Conservation (phyloP, 1,140 invertebrate species). For the Bombus superbus region DNA sequence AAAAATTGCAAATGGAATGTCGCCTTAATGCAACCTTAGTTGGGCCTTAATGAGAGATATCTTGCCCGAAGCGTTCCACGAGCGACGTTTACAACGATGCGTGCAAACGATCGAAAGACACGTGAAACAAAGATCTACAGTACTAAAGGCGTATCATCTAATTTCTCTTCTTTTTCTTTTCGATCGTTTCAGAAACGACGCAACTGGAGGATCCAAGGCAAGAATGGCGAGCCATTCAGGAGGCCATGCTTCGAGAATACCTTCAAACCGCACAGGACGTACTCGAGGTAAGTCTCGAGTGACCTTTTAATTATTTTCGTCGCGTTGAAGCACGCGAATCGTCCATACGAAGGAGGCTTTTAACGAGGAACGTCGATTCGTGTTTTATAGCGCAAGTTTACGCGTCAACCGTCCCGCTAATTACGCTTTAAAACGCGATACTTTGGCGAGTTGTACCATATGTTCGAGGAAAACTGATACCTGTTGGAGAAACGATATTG, state of each 20-base stretch:
- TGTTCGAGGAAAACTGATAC: neutral
- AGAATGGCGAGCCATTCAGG: slow-evolving; percentile 97
- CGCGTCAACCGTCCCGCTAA: neutral
- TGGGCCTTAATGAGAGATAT: neutral
- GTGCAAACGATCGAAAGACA: neutral
- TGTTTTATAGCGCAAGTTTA: neutral
- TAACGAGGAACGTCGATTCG: neutral
- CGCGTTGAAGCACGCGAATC: neutral
- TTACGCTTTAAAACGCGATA: neutral
- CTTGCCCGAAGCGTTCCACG: neutral
- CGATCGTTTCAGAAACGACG: slow-evolving; percentile 90
- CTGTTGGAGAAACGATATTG: neutral
- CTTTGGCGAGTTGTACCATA: neutral
- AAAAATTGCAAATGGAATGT: neutral
- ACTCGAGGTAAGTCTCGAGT: slow-evolving; percentile 88
- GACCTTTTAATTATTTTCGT: slow-evolving; percentile 3
- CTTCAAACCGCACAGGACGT: slow-evolving; percentile 97
- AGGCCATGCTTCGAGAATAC: slow-evolving; percentile 98
- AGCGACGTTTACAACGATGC: neutral
- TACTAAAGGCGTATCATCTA: too few relatives aligned
- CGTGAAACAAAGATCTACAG: neutral
- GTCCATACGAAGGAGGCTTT: neutral
- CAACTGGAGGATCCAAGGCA: slow-evolving; percentile 97
- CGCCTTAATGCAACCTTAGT: neutral
- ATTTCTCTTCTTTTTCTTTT: neutral